Conservation (phyloP, 2,888 invertebrate species). For the Cryptops parisi region DNA sequence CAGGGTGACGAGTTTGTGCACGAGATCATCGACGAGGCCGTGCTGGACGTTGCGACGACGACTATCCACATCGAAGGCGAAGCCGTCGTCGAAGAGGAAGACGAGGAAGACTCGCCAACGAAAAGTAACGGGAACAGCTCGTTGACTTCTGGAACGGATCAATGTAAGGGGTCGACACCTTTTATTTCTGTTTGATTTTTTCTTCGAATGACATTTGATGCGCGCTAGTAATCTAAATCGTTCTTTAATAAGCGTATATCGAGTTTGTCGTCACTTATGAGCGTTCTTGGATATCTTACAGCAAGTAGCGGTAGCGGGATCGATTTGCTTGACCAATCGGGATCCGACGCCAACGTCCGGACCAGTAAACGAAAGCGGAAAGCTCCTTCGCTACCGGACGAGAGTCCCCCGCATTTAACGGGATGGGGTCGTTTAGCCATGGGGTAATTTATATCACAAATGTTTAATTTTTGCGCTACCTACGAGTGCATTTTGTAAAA, state of each 20-base stretch:
- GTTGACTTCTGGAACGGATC: no score
- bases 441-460: no score
- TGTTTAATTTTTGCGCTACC: not conserved
- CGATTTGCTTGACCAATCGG: not conserved
- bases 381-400: conserved; percentile 4
- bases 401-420: conserved; percentile 11
- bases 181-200: no score
- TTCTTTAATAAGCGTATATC: no score
- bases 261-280: no score
- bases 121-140: no score
- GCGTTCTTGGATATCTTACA: no score
- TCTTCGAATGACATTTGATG: no score
- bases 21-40: conserved; percentile 1
- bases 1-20: conserved; percentile 11
- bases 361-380: conserved; percentile 13
- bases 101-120: no score
- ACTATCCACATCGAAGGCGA: conserved; percentile 1
- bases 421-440: conserved; percentile 15
- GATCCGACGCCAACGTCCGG: not conserved
- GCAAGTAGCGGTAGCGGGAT: not conserved
- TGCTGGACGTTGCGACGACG: not conserved
- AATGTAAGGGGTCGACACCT: no score
- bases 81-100: not conserved
- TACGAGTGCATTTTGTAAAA: not conserved
- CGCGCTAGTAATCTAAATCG: no score